Conservation (phyloP, 1,140 invertebrate genomes). For the Aphidius gifuensis region DNA sequence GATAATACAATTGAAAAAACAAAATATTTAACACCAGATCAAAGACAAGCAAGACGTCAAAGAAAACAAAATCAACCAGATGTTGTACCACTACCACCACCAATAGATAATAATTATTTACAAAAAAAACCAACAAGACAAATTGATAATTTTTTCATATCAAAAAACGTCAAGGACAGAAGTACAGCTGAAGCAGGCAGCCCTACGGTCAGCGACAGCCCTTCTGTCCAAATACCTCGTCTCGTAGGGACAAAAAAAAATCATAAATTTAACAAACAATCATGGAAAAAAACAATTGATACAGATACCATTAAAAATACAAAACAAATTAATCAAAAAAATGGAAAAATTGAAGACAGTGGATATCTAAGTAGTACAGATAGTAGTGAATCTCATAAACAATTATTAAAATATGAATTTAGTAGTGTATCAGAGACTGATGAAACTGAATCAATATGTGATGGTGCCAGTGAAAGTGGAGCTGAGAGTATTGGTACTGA, state of each 20-base stretch:
- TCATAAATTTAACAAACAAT: constrained; percentile 11
- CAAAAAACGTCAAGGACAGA: constrained; percentile 67
- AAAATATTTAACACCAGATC: constrained; percentile 46
- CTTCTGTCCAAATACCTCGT: constrained; percentile 44
- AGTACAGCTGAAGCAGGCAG: constrained; percentile 49
- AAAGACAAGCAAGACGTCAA: constrained; percentile 67
- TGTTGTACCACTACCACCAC: constrained; percentile 60
- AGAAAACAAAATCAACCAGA: constrained; percentile 59
- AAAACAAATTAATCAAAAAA: neutral
- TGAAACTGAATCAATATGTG: constrained; percentile 69
- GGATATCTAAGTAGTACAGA: constrained; percentile 74
- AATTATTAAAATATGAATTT: constrained; percentile 37
- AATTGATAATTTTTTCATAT: constrained; percentile 52
- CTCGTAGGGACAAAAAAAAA: constrained; percentile 40
- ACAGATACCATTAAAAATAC: neutral
- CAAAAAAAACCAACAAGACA: constrained; percentile 59
- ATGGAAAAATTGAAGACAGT: constrained; percentile 53
- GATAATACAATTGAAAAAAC: constrained; percentile 40
- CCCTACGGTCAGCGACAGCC: constrained; percentile 48
- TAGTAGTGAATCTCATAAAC: constrained; percentile 56
- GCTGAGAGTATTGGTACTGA: constrained; percentile 81
- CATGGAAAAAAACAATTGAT: neutral
- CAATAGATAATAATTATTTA: constrained; percentile 61
- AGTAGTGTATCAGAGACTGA: constrained; percentile 63
- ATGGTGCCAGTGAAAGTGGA: constrained; percentile 78